Evolutionary conservation across 1,140 invertebrate species (phyloP).

Genomic region (Drosophila santomea): DNA sequence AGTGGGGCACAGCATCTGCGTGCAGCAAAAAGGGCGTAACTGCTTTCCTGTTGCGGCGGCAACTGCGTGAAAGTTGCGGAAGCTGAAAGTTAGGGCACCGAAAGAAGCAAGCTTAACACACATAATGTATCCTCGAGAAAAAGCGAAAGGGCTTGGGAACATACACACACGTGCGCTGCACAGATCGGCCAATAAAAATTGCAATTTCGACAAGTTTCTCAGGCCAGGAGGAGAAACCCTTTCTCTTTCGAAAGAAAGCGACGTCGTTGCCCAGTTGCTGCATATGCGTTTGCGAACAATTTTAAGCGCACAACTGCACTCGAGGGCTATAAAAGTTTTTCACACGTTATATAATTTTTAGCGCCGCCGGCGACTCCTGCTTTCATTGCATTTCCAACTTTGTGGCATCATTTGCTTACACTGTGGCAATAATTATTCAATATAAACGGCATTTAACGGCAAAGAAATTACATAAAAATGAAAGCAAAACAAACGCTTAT

Average conservation of each 20-base stretch:
- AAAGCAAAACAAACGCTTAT: conserved; percentile 53
- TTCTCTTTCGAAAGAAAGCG: conserved; percentile 83
- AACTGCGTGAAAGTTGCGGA: conserved; percentile 79
- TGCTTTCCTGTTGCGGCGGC: conserved; percentile 41
- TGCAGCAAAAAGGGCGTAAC: conserved; percentile 50
- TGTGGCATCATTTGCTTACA: conserved; percentile 66
- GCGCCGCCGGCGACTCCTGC: conserved; percentile 9
- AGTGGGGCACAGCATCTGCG: conserved; percentile 51
- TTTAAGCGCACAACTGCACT: conserved; percentile 62
- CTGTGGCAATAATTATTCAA: conserved; percentile 76
- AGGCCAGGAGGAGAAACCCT: conserved; percentile 65
- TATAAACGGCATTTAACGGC: conserved; percentile 50
- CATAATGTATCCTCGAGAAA: conserved; percentile 64
- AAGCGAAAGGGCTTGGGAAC: conserved; percentile 76
- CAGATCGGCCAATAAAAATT: conserved; percentile 65
- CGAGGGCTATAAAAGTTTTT: conserved; percentile 63
- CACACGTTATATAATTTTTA: conserved; percentile 65
- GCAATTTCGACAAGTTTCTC: conserved; percentile 76
- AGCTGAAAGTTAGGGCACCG: conserved; percentile 55
- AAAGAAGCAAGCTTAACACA: conserved; percentile 9
- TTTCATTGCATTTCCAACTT: conserved; percentile 24
- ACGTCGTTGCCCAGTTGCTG: conserved; percentile 18
- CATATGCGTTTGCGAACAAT: conserved; percentile 45
- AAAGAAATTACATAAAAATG: conserved; percentile 67
- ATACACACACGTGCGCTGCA: conserved; percentile 65